Evolutionary conservation across 2,888 invertebrate species (phyloP), one percentile per base, ranked within the genome.

Genomic region (Leptothorax acervorum): DNA sequence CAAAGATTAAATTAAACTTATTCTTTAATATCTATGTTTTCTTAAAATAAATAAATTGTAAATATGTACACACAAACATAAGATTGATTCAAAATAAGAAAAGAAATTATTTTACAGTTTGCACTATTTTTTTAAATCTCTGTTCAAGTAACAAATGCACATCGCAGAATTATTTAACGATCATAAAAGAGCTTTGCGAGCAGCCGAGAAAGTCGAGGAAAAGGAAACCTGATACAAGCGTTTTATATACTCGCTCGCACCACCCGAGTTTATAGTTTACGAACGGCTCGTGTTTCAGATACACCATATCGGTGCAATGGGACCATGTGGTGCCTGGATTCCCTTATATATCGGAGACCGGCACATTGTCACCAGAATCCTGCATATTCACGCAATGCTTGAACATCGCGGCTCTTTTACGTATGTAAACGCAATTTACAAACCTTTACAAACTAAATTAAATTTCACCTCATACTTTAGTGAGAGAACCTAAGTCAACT

Each of bases 321-420:
- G 94, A 95, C 65, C 96, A 96, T 92, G 96, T 96, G 23, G 95
- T 95, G 78, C 95, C 95, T 39, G 93, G 95, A 83, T 95, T 96
- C 88, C 96, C 96, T 1, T 96, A 96, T 91, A 96, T 96, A 89
- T 96, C 96, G 79, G 95, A 95, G 91, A 96, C 96, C 15, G 97
- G 96, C 18, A 95, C 96, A 0, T 92, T 95, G 81, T 95, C 96
- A 8, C 96, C 97, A 12, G 97, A 97, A 92, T 96, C 96, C 88
- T 96, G 96, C 92, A 95, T 96, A 86, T 97, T 97, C 93, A 95
- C 96, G 12, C 96, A 96, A 92, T 94, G 96, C 68, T 93, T 97
- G 15, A 97, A 96, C 92, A 93, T 97, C 39, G 95, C 95, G 18
- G 95, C 96, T 39, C 93, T 96, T 68, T 90, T 96, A 53, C 92